These are phyloP conservation scores for Paedocypris micromegethes DNA, from an alignment of 2,797 vertebrate genomes.

Conservation along the genomic window DNA sequence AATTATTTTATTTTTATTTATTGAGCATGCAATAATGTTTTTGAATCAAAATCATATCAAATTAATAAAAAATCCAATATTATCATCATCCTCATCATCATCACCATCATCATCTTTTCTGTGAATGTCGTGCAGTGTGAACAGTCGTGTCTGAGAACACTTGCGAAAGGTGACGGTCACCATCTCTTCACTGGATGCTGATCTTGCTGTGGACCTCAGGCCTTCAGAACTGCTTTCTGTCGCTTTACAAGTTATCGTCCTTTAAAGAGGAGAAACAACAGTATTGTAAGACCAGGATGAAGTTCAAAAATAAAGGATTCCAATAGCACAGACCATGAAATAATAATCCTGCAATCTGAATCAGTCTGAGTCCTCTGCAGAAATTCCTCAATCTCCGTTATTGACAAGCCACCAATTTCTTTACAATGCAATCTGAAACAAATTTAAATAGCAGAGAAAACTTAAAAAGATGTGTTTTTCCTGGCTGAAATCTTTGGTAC, in stretches of 20 bases:
- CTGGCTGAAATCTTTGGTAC: neutral
- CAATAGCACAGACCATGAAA: conserved; percentile 6
- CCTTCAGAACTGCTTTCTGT: neutral
- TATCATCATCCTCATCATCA: neutral
- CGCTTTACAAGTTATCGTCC: neutral
- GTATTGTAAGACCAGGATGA: neutral
- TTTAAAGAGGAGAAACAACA: neutral
- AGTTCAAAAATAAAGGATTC: neutral
- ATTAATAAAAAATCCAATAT: neutral
- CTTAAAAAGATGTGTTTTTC: neutral
- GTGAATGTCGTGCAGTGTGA: neutral
- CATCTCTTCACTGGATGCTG: neutral
- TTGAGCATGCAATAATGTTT: neutral
- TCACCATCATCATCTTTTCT: neutral
- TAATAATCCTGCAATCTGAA: conserved; percentile 9
- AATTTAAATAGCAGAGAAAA: neutral
- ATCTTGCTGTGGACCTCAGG: neutral
- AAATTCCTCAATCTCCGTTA: neutral
- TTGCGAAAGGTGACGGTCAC: neutral
- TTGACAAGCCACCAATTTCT: neutral
- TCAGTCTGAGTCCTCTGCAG: neutral
- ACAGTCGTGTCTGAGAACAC: neutral
- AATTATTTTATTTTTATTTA: too few relatives aligned
- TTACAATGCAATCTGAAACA: conserved; percentile 19
- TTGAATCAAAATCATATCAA: neutral